phyloP scores from a whole-genome alignment of 2,888 invertebrate species.

The Maniola hyperantus region DNA sequence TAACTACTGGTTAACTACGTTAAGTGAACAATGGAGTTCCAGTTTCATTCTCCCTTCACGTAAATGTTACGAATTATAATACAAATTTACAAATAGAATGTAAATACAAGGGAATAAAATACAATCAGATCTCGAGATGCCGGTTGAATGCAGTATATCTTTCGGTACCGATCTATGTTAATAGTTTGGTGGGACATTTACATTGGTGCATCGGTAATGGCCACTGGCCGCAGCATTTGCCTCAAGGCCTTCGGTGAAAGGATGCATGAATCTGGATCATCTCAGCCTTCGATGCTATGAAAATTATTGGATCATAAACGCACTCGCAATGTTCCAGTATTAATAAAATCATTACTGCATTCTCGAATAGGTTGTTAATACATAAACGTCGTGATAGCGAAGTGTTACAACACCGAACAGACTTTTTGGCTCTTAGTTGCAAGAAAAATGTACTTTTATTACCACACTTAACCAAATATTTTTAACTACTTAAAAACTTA shows the following conservation, averaged over 20 bases:
- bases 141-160: constrained; percentile 62
- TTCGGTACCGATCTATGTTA: constrained; percentile 72
- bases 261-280: constrained; percentile 79
- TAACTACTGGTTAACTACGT: constrained; percentile 21
- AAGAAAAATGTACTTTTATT: not conserved
- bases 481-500: too few relatives aligned
- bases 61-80: constrained; percentile 31
- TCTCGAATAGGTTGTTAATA: constrained; percentile 21
- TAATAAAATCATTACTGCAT: constrained; percentile 28
- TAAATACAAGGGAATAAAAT: constrained; percentile 49
- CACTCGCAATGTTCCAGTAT: constrained; percentile 49
- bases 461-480: too few relatives aligned
- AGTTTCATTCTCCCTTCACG: constrained; percentile 29
- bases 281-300: constrained; percentile 51
- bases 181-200: constrained; percentile 73
- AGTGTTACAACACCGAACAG: constrained; percentile 1
- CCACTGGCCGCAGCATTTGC: constrained; percentile 59
- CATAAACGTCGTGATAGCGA: constrained; percentile 9
- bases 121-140: constrained; percentile 59
- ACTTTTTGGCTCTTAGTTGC: not conserved
- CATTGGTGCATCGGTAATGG: constrained; percentile 71
- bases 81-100: constrained; percentile 40
- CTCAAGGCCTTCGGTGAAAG: constrained; percentile 80
- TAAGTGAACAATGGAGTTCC: constrained; percentile 36
- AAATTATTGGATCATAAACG: constrained; percentile 37